A percentile compares a stretch with the other conserved stretches of the same genome.
Evolutionary conservation across 2,797 vertebrate species (phyloP).

Genomic region (Crax fasciolata): DNA sequence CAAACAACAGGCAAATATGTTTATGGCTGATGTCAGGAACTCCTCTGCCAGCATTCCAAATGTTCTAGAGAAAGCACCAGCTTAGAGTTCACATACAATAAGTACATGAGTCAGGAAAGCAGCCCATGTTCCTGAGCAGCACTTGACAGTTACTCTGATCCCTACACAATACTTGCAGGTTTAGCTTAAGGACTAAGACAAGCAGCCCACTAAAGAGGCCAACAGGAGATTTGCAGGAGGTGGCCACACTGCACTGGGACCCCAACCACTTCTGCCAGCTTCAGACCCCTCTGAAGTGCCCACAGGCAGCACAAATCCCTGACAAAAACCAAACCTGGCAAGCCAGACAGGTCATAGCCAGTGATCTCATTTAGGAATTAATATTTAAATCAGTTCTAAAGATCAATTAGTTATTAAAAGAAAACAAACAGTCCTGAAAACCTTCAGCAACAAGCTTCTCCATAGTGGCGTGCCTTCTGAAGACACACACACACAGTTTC

Average conservation of each 20-base stretch:
- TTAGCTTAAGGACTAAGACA: neutral
- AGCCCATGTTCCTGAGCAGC: neutral
- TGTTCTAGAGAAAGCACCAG: neutral
- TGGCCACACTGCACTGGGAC: neutral
- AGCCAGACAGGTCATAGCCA: neutral
- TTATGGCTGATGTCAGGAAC: neutral
- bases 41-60: neutral
- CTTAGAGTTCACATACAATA: fast-evolving
- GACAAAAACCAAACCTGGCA: neutral
- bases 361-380: neutral
- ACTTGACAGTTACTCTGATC: neutral
- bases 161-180: neutral
- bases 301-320: fast-evolving
- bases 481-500: neutral
- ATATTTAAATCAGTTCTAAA: neutral
- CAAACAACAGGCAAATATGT: neutral
- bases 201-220: fast-evolving
- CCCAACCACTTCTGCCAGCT: neutral
- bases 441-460: neutral
- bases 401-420: neutral
- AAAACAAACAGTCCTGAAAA: neutral
- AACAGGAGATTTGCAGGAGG: neutral
- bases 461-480: neutral
- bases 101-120: neutral
- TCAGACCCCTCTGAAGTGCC: neutral